Percentiles rank a stretch among this genome's conserved stretches.
These are phyloP conservation scores for Eucidaris tribuloides DNA, from an alignment of 35 echinoderm and acorn worm genomes.

Conservation along the genomic window DNA sequence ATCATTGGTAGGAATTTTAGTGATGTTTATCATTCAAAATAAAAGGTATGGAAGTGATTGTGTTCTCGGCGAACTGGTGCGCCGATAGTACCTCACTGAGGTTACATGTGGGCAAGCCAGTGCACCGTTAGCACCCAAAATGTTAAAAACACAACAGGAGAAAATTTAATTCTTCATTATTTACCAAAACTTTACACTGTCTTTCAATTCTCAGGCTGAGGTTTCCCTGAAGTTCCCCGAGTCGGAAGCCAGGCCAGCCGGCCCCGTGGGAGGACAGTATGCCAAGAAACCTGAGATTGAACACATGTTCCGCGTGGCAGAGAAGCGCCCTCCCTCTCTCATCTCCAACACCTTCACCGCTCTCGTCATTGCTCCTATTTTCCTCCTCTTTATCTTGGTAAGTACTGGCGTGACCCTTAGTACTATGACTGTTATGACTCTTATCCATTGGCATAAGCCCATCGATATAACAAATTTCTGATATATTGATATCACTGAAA, in stretches of 20 bases:
- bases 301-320: constrained; percentile 91
- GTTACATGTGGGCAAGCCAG: no score
- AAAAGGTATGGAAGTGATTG: no score
- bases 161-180: background rate
- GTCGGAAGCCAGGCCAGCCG: constrained; percentile 12
- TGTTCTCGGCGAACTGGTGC: no score
- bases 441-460: background rate
- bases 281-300: constrained; percentile 67
- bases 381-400: constrained; percentile 79
- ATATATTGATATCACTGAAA: background rate
- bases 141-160: no score
- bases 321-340: constrained; percentile 72
- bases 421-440: background rate
- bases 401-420: background rate
- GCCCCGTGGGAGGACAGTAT: constrained; percentile 54
- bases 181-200: background rate
- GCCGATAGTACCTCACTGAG: no score
- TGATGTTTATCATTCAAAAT: no score
- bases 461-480: no score
- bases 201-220: constrained; percentile 48
- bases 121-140: no score
- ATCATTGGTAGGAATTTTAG: no score
- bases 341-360: constrained; percentile 87
- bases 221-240: constrained; percentile 82
- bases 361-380: constrained; percentile 60